Percentiles rank a stretch among this genome's conserved stretches.
phyloP scores from a whole-genome alignment of 2,113 vertebrate species.

The Physeter macrocephalus region DNA sequence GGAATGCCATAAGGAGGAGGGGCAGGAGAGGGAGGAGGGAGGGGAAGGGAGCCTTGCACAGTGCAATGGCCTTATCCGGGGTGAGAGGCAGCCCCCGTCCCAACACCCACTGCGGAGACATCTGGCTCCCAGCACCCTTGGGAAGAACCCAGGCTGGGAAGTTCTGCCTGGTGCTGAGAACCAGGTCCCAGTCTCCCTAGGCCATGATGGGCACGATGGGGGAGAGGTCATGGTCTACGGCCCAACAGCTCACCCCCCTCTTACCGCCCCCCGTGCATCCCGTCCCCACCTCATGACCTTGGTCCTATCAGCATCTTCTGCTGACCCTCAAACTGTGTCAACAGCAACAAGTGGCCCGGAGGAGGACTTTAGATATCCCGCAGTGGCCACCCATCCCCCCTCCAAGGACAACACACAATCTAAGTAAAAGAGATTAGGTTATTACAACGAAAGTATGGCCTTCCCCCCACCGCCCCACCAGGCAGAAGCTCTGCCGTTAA shows the following conservation, averaged over 20 bases:
- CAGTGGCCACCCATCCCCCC: background rate
- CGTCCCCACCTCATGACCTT: background rate
- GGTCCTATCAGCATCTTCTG: background rate
- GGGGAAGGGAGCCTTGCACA: background rate
- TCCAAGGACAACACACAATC: background rate
- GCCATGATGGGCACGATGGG: background rate
- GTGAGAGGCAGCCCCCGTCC: background rate
- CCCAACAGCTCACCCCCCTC: background rate
- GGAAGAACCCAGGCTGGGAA: background rate
- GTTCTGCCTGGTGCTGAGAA: background rate
- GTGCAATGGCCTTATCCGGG: background rate
- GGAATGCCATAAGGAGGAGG: slow-evolving; percentile 12
- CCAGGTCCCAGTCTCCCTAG: background rate
- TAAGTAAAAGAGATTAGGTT: background rate
- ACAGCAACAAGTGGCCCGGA: background rate
- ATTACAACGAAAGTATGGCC: rapidly evolving
- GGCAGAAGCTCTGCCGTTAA: background rate
- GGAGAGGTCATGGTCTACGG: background rate
- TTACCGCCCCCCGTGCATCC: background rate
- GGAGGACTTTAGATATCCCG: background rate
- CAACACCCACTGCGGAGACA: background rate
- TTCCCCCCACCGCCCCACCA: background rate
- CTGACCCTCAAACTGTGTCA: background rate
- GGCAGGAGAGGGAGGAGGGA: too few species aligned
- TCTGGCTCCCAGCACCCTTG: background rate